These are phyloP conservation scores for Vulpes vulpes DNA, from an alignment of 2,113 vertebrate genomes.

Conservation along the genomic window DNA sequence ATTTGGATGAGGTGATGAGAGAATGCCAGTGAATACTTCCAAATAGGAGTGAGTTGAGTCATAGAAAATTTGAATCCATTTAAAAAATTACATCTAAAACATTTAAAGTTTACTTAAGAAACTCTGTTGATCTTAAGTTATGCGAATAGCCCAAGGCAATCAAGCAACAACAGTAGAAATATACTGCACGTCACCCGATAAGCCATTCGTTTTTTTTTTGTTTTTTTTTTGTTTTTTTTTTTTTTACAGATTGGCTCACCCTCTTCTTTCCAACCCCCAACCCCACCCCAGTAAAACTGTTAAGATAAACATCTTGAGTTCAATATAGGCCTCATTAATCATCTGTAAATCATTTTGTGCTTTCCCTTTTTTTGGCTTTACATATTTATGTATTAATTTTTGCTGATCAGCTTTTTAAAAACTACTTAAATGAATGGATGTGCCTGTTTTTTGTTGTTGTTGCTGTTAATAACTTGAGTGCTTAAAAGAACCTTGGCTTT, in stretches of 20 bases:
- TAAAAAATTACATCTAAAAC: constrained; percentile 68
- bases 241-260: constrained; percentile 78
- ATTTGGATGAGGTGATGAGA: constrained; percentile 76
- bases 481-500: constrained; percentile 79
- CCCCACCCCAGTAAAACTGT: constrained; percentile 68
- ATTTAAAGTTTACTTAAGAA: constrained; percentile 79
- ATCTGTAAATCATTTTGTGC: constrained; percentile 83
- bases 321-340: constrained; percentile 79
- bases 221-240: constrained; percentile 80
- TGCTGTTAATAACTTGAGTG: constrained; percentile 73
- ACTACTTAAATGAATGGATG: constrained; percentile 82
- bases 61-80: constrained; percentile 73
- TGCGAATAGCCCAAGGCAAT: constrained; percentile 80
- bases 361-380: constrained; percentile 85
- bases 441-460: constrained; percentile 71
- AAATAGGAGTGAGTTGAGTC: constrained; percentile 64
- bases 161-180: constrained; percentile 77
- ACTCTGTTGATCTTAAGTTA: constrained; percentile 79
- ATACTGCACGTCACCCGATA: constrained; percentile 68
- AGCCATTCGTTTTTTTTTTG: constrained; percentile 85
- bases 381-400: constrained; percentile 79
- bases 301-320: constrained; percentile 75
- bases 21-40: constrained; percentile 75
- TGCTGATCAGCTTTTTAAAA: constrained; percentile 72
- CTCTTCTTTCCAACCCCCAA: constrained; percentile 77